Conservation (phyloP, 2,888 invertebrate species). For the Pogonocherus hispidulus region DNA sequence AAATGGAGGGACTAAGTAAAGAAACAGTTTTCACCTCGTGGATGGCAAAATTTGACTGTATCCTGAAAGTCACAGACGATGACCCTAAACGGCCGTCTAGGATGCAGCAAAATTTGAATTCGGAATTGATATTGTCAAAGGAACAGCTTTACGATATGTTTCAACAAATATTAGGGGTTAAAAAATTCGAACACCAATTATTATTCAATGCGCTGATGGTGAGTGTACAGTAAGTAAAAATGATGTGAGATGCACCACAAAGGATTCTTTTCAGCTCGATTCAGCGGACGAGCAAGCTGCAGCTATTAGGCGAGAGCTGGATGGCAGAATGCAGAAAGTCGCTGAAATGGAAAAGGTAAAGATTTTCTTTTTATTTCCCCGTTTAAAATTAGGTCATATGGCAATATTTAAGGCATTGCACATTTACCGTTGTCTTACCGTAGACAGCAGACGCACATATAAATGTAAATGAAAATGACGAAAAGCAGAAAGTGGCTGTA, state of each 20-base stretch:
- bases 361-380: constrained; percentile 22
- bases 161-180: constrained; percentile 97
- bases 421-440: neutral
- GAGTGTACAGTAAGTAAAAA: constrained; percentile 51
- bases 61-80: constrained; percentile 90
- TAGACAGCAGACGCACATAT: neutral
- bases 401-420: constrained; percentile 13
- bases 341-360: constrained; percentile 96
- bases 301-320: constrained; percentile 97
- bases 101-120: constrained; percentile 91
- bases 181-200: constrained; percentile 99
- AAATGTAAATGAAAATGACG: neutral
- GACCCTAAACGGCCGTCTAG: constrained; percentile 89
- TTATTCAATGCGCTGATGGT: constrained; percentile 98
- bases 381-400: neutral
- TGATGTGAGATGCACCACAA: constrained; percentile 5
- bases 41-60: constrained; percentile 99
- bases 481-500: neutral
- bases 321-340: constrained; percentile 96
- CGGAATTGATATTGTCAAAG: constrained; percentile 95
- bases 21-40: constrained; percentile 99
- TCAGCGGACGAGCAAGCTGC: constrained; percentile 99
- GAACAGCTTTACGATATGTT: constrained; percentile 99
- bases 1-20: constrained; percentile 99
- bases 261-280: constrained; percentile 81